Evolutionary conservation across 2,113 vertebrate species (phyloP).

Genomic region (Ptyas mucosa): DNA sequence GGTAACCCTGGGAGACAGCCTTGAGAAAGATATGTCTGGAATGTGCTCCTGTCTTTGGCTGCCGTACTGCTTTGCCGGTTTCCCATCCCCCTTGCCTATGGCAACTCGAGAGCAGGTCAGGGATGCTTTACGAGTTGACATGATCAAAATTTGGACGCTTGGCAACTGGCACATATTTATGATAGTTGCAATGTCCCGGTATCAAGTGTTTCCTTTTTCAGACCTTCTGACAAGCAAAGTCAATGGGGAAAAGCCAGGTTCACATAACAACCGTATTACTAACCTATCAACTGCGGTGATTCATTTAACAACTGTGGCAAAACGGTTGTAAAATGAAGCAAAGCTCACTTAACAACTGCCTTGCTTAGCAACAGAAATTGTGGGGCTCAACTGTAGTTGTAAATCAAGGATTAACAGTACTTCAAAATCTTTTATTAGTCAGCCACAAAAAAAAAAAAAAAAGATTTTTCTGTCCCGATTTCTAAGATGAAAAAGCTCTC

Average conservation of each 20-base stretch:
- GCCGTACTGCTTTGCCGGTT: too few species aligned
- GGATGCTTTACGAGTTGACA: too few species aligned
- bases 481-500: constrained; percentile 4
- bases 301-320: not conserved
- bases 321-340: not conserved
- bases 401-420: not conserved
- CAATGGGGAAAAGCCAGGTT: not conserved
- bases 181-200: not conserved
- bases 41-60: too few species aligned
- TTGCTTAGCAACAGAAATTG: not conserved
- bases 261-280: not conserved
- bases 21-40: too few species aligned
- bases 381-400: not conserved
- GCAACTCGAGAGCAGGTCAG: too few species aligned
- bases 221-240: too few species aligned
- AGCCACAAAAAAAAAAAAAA: constrained; percentile 20
- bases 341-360: too few species aligned
- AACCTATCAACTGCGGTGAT: not conserved
- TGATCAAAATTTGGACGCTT: not conserved
- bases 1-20: too few species aligned
- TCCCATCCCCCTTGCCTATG: too few species aligned
- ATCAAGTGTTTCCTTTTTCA: too few species aligned
- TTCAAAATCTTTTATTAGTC: not conserved
- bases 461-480: not conserved
- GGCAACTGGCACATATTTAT: not conserved